Evolutionary conservation across 2,113 vertebrate genomes (phyloP).

Genomic region (Brachyistius frenatus): DNA sequence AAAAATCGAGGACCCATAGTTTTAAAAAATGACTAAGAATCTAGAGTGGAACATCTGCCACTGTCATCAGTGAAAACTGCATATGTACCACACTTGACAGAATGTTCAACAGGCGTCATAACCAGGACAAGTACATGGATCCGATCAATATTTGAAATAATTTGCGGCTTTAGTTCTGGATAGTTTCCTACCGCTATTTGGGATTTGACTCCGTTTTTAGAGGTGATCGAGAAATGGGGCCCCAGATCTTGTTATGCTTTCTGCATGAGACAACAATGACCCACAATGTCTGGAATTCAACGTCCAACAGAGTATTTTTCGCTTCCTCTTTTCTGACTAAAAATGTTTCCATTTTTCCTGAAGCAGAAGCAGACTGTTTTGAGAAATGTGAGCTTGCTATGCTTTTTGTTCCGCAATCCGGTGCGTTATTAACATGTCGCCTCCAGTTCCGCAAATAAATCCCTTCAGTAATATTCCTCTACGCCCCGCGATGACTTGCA

Average conservation of each 20-base stretch:
- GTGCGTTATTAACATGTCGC: conserved; percentile 43
- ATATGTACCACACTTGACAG: too few species aligned
- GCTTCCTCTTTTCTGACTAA: conserved; percentile 11
- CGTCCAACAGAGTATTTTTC: conserved; percentile 17
- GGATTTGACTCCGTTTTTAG: not conserved
- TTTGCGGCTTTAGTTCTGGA: not conserved
- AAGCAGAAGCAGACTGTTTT: conserved; percentile 52
- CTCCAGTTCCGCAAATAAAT: conserved; percentile 29
- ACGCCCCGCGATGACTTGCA: not conserved
- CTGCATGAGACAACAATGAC: conserved; percentile 52
- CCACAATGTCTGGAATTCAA: conserved; percentile 46
- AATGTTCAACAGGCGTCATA: too few species aligned
- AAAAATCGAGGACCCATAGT: too few species aligned
- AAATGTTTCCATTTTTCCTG: conserved; percentile 20
- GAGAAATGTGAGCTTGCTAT: conserved; percentile 64
- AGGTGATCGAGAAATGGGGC: conserved; percentile 6
- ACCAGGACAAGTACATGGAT: too few species aligned
- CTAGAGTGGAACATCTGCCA: too few species aligned
- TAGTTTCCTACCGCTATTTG: conserved; percentile 11
- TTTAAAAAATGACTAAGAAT: too few species aligned
- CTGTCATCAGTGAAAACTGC: too few species aligned
- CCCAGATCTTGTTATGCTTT: conserved; percentile 36
- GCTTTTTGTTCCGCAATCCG: conserved; percentile 57
- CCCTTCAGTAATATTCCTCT: conserved; percentile 20
- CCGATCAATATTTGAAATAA: too few species aligned